These are phyloP conservation scores for Leptinotarsa undecemlineata DNA, from an alignment of 1,140 invertebrate species.

Conservation along the genomic window DNA sequence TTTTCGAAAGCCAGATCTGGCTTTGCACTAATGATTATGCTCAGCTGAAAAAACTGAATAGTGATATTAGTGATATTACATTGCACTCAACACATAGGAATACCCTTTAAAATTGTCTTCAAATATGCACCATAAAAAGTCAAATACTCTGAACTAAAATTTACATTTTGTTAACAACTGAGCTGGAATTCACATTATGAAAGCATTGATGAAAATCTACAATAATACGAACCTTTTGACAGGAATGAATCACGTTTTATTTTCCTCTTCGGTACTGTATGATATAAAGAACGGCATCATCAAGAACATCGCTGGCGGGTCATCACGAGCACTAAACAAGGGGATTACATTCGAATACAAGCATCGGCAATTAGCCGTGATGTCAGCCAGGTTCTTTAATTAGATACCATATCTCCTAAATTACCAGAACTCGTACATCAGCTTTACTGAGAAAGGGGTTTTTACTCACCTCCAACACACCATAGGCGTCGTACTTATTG, in stretches of 20 bases:
- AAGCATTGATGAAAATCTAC: too few relatives aligned
- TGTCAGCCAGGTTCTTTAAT: constrained; percentile 41
- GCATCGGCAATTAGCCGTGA: constrained; percentile 41
- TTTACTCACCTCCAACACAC: constrained; percentile 21
- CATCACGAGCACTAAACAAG: constrained; percentile 39
- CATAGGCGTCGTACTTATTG: constrained; percentile 21
- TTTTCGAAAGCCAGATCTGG: too few relatives aligned
- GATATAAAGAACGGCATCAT: constrained; percentile 20
- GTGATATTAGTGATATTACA: too few relatives aligned
- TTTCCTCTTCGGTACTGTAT: constrained; percentile 13
- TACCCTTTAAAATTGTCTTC: too few relatives aligned
- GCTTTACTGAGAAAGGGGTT: constrained; percentile 16
- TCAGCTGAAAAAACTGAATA: too few relatives aligned
- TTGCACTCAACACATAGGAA: too few relatives aligned
- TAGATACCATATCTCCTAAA: constrained; percentile 40
- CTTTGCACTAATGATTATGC: too few relatives aligned
- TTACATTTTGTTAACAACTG: too few relatives aligned
- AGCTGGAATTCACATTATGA: too few relatives aligned
- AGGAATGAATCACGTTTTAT: constrained; percentile 1
- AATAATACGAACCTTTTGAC: not conserved
- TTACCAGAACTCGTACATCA: constrained; percentile 35
- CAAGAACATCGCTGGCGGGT: constrained; percentile 31
- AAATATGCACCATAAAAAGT: too few relatives aligned
- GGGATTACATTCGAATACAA: constrained; percentile 40
- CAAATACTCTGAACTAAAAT: too few relatives aligned